Evolutionary conservation across 2,888 invertebrate genomes (phyloP), one percentile per base, ranked within the genome.

Genomic region (Parnassius smintheus): DNA sequence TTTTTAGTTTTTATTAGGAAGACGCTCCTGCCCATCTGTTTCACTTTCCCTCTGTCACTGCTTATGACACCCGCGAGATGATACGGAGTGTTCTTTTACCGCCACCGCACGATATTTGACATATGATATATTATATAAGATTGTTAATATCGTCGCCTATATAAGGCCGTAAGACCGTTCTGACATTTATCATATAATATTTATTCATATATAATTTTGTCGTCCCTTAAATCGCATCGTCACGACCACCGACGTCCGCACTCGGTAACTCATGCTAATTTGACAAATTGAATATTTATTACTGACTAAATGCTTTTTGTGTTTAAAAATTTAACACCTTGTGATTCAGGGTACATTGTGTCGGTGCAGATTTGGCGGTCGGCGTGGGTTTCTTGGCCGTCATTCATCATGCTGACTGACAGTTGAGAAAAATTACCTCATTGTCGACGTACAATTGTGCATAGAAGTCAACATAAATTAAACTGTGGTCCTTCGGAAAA

Each of bases 221-320:
- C 35, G 35, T 35, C 35, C 35, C 35, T 35, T 35, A 35, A 35
- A 35, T 35, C 35, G 35, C 35, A 35, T 9, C 49, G 49, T 49
- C 49, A 49, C 7, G 49, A 35, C 25, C 44, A 45, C 22, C n/a
- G 51, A 53, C 41, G 9, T 25, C 18, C 13, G 45, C 46, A 53
- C 52, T 25, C 51, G 56, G 53, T 55, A 66, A 58, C n/a, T 66
- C 62, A 70, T 71, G 69, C 57, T 68, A 70, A 73, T 71, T 62
- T 66, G 68, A 67, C 67, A 66, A 64, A 69, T 68, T 72, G 72
- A 71, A 73, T 74, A 72, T 72, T 61, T 63, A 72, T 69, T 48
- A 61, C 59, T 62, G 66, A 67, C 70, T 65, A 68, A 69, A 68
- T 41, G 51, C 57, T 66, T 72, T 72, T 71, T 68, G 69, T 56